Evolutionary conservation across 2,797 vertebrate genomes (phyloP), one percentile per base, ranked within the genome.

Genomic region (Mastacembelus armatus): DNA sequence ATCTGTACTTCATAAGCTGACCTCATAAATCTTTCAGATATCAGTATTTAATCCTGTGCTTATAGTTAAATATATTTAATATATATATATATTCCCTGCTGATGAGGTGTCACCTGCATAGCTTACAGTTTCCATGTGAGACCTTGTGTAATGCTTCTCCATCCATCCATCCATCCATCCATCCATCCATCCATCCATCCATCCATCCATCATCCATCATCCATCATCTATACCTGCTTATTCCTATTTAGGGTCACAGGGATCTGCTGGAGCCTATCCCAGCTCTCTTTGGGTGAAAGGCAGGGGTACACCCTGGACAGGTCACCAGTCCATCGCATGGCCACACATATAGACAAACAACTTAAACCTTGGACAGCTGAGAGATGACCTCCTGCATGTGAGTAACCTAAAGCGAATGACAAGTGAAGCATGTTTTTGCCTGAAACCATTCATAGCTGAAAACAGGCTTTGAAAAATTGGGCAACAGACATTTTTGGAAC

Each of bases 401-500:
- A 63, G 32, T 7, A 26, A 57, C 29, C n/a, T 26, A 33, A 56
- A 55, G 5, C 38, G 38, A 29, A 19, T 18, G 47, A 65, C 22
- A 45, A 57, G 22, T 32, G 10, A 26, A 36, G 29, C 27, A 16
- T 56, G 11, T 42, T n/a, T 35, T n/a, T 9, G 1, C 49, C 51
- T 8, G 18, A 54, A 58, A 48, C 16, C 45, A 14, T 61, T 59
- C n/a, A 38, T 54, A 61, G 43, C 10, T 50, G 3, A 35, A 33
- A 64, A 29, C n/a, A 1, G 0, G 5, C 10, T 21, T n/a, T n/a
- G 35, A 19, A 62, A 19, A 47, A 21, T 11, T 55, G 39, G 26
- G 65, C 36, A 3, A 18, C 6, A 21, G 50, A 59, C 59, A 56
- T 49, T 71, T 57, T 71, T 36, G 4, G 1, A 15, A 33, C 56